Percentiles rank a stretch among this genome's conserved stretches.
These are phyloP conservation scores for Arge pagana DNA, from an alignment of 2,888 invertebrate species.

Conservation along the genomic window DNA sequence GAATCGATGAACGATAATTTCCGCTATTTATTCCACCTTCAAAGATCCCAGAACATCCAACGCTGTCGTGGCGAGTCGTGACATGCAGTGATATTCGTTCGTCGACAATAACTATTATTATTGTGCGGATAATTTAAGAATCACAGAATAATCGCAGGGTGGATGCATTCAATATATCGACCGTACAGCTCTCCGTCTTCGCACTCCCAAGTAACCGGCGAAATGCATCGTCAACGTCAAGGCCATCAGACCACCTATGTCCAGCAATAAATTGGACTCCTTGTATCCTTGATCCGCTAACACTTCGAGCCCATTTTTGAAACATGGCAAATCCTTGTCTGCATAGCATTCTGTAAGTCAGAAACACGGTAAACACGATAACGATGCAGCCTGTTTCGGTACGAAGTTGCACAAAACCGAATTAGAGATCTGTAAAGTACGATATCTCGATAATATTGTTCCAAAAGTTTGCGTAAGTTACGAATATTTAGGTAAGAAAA, in stretches of 20 bases:
- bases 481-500: too few relatives aligned
- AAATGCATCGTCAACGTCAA: conserved; percentile 35
- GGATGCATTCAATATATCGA: conserved; percentile 24
- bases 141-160: background rate
- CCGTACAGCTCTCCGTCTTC: conserved; percentile 30
- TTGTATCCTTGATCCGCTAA: conserved; percentile 38
- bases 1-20: too few relatives aligned
- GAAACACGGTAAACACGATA: too few relatives aligned
- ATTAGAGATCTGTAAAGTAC: too few relatives aligned
- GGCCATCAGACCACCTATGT: conserved; percentile 32
- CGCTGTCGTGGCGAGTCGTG: too few relatives aligned
- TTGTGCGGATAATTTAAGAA: background rate
- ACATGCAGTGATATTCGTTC: conserved; percentile 7
- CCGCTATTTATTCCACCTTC: too few relatives aligned
- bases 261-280: conserved; percentile 30
- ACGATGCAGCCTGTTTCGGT: too few relatives aligned
- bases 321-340: conserved; percentile 32
- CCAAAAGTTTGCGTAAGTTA: too few relatives aligned
- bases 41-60: too few relatives aligned
- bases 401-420: too few relatives aligned
- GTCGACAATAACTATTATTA: background rate
- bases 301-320: conserved; percentile 37
- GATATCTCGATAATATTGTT: too few relatives aligned
- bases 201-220: conserved; percentile 37
- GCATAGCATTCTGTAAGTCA: conserved; percentile 36